These are phyloP conservation scores for Botia almorhae DNA, from an alignment of 2,797 vertebrate genomes.

Conservation along the genomic window DNA sequence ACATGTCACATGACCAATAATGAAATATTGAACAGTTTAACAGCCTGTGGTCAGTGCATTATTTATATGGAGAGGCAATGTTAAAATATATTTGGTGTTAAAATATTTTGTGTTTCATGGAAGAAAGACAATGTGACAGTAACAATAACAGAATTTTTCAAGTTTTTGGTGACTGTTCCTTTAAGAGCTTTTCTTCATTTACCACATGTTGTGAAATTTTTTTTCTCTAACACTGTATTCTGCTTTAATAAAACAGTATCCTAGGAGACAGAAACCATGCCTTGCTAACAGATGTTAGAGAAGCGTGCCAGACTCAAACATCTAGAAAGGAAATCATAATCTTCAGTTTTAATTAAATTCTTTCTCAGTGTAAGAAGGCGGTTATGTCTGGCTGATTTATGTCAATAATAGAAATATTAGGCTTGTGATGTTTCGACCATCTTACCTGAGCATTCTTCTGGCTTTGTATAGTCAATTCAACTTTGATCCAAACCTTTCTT, in stretches of 20 bases:
- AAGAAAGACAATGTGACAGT: no score
- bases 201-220: conserved; percentile 6
- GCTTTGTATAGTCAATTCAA: conserved; percentile 88
- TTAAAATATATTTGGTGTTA: no score
- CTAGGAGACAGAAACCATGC: conserved; percentile 16
- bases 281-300: conserved; percentile 28
- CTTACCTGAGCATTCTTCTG: conserved; percentile 87
- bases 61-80: no score
- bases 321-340: not conserved
- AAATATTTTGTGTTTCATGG: no score
- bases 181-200: not conserved
- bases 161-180: not conserved
- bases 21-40: no score
- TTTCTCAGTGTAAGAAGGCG: not conserved
- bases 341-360: not conserved
- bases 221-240: conserved; percentile 11
- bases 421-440: not conserved
- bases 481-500: conserved; percentile 86
- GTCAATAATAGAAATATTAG: not conserved
- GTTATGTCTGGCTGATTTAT: not conserved
- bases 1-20: not conserved
- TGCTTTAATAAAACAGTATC: conserved; percentile 1
- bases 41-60: no score
- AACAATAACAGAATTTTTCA: not conserved
- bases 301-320: not conserved